A percentile compares a stretch with the other conserved stretches of the same genome.
Conservation (phyloP, 2,888 invertebrate genomes). For the Trypoxylon attenuatum region DNA sequence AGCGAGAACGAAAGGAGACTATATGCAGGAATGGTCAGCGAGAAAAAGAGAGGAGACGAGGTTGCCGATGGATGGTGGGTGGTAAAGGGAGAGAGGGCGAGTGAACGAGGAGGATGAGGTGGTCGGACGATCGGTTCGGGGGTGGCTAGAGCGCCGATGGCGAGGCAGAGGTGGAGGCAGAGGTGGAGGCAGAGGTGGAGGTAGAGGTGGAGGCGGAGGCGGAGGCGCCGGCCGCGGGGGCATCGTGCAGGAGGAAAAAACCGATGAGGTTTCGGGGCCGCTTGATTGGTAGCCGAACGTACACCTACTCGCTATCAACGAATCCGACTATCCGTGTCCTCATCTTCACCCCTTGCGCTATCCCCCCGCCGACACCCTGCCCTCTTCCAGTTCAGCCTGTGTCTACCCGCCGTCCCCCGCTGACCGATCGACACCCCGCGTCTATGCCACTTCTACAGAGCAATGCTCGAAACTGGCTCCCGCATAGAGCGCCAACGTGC, state of each 20-base stretch:
- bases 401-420: constrained; percentile 25
- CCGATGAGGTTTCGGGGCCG: constrained; percentile 73
- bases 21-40: constrained; percentile 1
- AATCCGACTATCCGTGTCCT: constrained; percentile 60
- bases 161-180: constrained; percentile 35
- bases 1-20: constrained; percentile 40
- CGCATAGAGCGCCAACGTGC: constrained; percentile 30
- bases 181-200: constrained; percentile 19
- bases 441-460: constrained; percentile 34
- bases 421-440: constrained; percentile 28
- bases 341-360: constrained; percentile 54
- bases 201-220: constrained; percentile 38
- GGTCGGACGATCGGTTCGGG: constrained; percentile 46
- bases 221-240: constrained; percentile 20
- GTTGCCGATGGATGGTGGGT: constrained; percentile 43
- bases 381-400: constrained; percentile 14
- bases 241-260: constrained; percentile 65
- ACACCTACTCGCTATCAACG: constrained; percentile 66
- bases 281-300: constrained; percentile 73
- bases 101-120: constrained; percentile 37
- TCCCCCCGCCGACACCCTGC: constrained; percentile 39
- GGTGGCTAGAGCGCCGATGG: no score
- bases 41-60: constrained; percentile 14
- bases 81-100: constrained; percentile 36
- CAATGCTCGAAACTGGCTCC: constrained; percentile 35